Base-by-base conservation (phyloP, 2,797 vertebrate genomes). In the Melanotaenia trifasciata region DNA sequence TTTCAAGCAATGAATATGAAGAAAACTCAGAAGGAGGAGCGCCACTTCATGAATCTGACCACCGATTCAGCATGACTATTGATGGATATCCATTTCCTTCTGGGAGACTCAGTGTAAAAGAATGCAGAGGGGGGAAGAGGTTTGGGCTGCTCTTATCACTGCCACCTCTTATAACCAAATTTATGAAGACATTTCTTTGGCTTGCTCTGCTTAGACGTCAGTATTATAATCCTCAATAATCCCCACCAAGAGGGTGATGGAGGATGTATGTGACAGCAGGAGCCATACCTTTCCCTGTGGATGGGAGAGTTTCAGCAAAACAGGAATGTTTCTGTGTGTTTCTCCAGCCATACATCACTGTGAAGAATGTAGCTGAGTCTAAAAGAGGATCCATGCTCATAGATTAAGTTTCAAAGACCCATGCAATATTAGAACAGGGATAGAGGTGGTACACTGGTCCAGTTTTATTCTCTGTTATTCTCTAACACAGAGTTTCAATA, bases 141-240 rank as follows among this genome's bases (percentile, higher is more conserved):
- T 67, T 56, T 4, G 28, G 71, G 84, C 63, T 47, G 3, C 70
- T 84, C 85, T 87, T 79, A 90, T 93, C 90, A 85, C 76, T 50
- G 47, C 74, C 87, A 88, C 90, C 89, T 92, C 87, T 72, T 81
- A 66, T 28, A 70, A 71, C 60, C 66, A 64, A 66, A 89, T 88
- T 82, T 88, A 90, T 84, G 61, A 72, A 76, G 89, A 89, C 82
- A 9, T 84, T 84, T 86, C 70, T 82, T 74, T 92, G 90, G 89
- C 78, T 11, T 3, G 56, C 74, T 73, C 74, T 11, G 59, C 60
- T 22, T 62, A 72, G 72, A 84, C 33, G 60, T 83, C 88, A 79
- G 64, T 18, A 60, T 84, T 40, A 43, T 92, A 91, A 91, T 92
- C 88, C 86, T 72, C 63, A 70, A 58, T 90, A 91, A 92, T 91